Percentiles rank a stretch among this genome's conserved stretches.
These are phyloP conservation scores for Philypnodon macrostomus DNA, from an alignment of 2,797 vertebrate genomes.

Conservation along the genomic window DNA sequence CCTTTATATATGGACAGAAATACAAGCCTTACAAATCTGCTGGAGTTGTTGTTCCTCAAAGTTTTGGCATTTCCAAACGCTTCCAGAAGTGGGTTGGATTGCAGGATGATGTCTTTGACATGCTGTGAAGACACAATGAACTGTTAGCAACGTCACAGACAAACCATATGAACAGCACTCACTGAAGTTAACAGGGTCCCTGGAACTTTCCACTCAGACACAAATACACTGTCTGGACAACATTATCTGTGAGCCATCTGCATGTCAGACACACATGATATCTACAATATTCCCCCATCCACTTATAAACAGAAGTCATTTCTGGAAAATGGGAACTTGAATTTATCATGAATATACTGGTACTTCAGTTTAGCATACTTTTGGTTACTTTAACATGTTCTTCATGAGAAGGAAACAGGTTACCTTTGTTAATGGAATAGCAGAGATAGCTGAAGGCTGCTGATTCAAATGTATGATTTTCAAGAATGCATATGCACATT, in stretches of 20 bases:
- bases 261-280: conserved; percentile 65
- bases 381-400: no score
- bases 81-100: conserved; percentile 95
- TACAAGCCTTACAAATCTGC: conserved; percentile 87
- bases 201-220: conserved; percentile 60
- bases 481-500: no score
- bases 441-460: no score
- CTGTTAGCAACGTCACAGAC: conserved; percentile 37
- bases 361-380: conserved; percentile 8
- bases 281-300: conserved; percentile 57
- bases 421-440: no score
- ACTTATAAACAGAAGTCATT: conserved; percentile 48
- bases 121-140: conserved; percentile 77
- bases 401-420: no score
- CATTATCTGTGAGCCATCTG: conserved; percentile 64
- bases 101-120: conserved; percentile 98
- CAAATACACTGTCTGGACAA: conserved; percentile 55
- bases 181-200: conserved; percentile 23
- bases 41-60: conserved; percentile 96
- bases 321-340: conserved; percentile 41
- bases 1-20: no score
- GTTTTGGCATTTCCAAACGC: conserved; percentile 99
- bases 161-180: conserved; percentile 23
- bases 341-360: no score
- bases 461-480: no score